phyloP scores from a whole-genome alignment of 2,113 vertebrate species.

The Penelope pileata region DNA sequence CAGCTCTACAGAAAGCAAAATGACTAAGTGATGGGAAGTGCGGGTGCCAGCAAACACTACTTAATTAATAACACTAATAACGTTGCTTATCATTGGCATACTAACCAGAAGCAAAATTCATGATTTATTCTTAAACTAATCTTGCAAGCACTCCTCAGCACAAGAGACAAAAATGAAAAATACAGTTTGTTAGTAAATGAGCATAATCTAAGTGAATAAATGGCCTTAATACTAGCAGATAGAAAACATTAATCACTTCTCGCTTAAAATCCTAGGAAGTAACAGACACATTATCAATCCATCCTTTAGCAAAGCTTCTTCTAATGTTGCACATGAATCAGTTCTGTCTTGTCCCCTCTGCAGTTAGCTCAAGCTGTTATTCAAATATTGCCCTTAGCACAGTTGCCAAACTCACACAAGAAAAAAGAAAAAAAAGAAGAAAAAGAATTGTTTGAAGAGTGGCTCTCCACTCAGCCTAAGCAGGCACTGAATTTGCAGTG shows the following conservation, averaged over 20 bases:
- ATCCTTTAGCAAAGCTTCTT: not conserved
- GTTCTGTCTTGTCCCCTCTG: not conserved
- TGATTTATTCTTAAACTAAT: slow-evolving; percentile 37
- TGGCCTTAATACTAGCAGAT: slow-evolving; percentile 9
- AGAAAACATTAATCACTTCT: slow-evolving; percentile 3
- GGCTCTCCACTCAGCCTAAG: not conserved
- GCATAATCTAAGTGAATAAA: slow-evolving; percentile 11
- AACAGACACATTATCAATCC: not conserved
- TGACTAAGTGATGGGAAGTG: not conserved
- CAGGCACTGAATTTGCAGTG: not conserved
- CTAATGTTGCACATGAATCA: not conserved
- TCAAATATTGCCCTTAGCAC: not conserved
- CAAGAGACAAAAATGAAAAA: slow-evolving; percentile 18
- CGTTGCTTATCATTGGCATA: not conserved
- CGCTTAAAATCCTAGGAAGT: not conserved
- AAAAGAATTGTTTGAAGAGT: not conserved
- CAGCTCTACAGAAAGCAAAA: not conserved
- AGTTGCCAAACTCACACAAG: not conserved
- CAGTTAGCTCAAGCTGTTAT: not conserved
- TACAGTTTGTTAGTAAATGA: not conserved
- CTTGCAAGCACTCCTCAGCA: not conserved
- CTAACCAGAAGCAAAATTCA: not conserved
- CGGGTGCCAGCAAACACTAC: not conserved
- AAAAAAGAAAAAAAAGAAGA: too few species aligned
- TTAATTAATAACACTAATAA: slow-evolving; percentile 44